These are phyloP conservation scores for Brachynemurus nebulosus DNA, from an alignment of 2,888 invertebrate species.

Conservation along the genomic window DNA sequence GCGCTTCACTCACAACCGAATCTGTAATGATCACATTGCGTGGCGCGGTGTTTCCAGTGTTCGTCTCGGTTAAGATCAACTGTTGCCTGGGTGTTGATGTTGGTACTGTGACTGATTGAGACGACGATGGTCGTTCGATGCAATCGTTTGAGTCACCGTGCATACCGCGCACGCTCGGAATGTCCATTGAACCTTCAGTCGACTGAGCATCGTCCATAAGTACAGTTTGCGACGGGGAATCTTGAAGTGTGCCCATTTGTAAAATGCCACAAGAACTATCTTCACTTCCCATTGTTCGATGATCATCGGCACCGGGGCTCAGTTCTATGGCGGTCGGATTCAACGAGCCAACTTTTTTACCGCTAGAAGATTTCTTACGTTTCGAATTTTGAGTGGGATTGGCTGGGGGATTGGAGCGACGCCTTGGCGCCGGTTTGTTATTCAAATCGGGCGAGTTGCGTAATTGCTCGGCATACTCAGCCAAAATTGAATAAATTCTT, in stretches of 20 bases:
- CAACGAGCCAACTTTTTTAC: slow-evolving; percentile 37
- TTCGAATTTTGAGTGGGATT: slow-evolving; percentile 56
- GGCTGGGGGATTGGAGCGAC: slow-evolving; percentile 58
- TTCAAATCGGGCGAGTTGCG: slow-evolving; percentile 66
- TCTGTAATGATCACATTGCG: slow-evolving; percentile 47
- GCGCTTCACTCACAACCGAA: slow-evolving; percentile 43
- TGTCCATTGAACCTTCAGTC: neutral
- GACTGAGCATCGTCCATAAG: slow-evolving; percentile 26
- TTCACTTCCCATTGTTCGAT: slow-evolving; percentile 59
- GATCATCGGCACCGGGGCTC: slow-evolving; percentile 50
- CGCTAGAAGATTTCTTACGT: slow-evolving; percentile 48
- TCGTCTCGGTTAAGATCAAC: slow-evolving; percentile 26
- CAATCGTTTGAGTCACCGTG: slow-evolving; percentile 34
- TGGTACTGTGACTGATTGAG: neutral
- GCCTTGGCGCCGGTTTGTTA: slow-evolving; percentile 65
- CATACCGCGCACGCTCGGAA: slow-evolving; percentile 28
- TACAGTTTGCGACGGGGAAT: slow-evolving; percentile 41
- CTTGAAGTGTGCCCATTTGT: slow-evolving; percentile 34
- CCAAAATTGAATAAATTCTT: slow-evolving; percentile 41
- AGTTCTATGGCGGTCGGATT: slow-evolving; percentile 31
- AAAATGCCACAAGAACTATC: slow-evolving; percentile 62
- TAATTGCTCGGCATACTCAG: slow-evolving; percentile 66
- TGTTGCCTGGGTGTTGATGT: slow-evolving; percentile 12
- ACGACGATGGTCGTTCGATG: neutral
- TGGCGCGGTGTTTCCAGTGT: slow-evolving; percentile 27